A percentile compares a stretch with the other conserved stretches of the same genome.
Evolutionary conservation across 2,797 vertebrate species (phyloP).

Genomic region (Acanthurus lineatus): DNA sequence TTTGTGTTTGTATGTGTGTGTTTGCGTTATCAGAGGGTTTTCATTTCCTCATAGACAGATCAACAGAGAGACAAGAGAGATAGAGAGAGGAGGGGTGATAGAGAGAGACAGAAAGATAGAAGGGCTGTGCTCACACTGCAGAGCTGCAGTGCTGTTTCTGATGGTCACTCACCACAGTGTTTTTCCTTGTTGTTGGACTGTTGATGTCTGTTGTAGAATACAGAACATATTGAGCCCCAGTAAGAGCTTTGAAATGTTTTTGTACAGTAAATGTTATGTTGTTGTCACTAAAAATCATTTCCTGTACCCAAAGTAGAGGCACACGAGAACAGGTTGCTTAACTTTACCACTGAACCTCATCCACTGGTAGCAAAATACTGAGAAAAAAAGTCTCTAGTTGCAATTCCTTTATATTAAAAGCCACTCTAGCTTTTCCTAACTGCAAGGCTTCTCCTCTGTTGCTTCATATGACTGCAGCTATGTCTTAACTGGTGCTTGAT

Average conservation of each 20-base stretch:
- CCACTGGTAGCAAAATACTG: not conserved
- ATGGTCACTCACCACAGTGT: not conserved
- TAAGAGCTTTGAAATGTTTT: not conserved
- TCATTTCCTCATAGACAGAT: slow-evolving; percentile 65
- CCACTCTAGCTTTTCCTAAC: too few relatives aligned
- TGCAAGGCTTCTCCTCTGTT: not conserved
- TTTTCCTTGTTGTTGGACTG: not conserved
- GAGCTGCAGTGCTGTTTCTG: slow-evolving; percentile 4
- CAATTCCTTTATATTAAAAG: too few relatives aligned
- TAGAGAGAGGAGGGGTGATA: not conserved
- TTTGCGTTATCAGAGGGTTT: slow-evolving; percentile 39
- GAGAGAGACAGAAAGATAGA: not conserved
- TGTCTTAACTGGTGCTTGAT: slow-evolving; percentile 4
- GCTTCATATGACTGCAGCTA: not conserved
- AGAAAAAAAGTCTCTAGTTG: not conserved
- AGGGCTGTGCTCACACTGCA: not conserved
- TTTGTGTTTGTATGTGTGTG: not conserved
- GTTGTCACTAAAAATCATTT: not conserved
- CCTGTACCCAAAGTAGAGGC: not conserved
- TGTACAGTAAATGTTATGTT: not conserved
- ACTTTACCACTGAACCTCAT: not conserved
- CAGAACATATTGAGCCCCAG: not conserved
- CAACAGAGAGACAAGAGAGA: slow-evolving; percentile 26
- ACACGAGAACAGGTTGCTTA: not conserved
- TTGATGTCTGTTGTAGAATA: not conserved